Evolutionary conservation across 2,797 vertebrate genomes (phyloP), one percentile per base, ranked within the genome.

Genomic region (Cetoscarus ocellatus): DNA sequence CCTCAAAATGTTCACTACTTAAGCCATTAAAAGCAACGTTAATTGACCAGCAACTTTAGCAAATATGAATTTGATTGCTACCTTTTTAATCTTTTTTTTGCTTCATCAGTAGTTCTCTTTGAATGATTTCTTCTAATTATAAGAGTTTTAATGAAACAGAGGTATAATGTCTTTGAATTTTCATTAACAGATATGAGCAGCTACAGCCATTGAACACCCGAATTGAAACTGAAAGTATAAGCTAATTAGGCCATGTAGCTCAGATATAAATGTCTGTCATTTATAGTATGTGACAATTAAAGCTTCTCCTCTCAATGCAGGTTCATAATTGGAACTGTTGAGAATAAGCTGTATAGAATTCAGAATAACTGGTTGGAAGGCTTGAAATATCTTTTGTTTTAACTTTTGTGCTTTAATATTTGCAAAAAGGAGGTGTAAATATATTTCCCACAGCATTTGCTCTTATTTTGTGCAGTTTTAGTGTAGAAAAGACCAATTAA

Each of bases 101-200:
- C 10, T 42, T 44, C 11, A 45, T 17, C 27, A 1, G 11, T 12
- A 10, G 2, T 61, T 55, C 4, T 74, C 39, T 61, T 65, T 51
- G 27, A 48, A n/a, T 75, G 19, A 62, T 75, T 63, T 47, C 44
- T 36, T 55, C 7, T 43, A 39, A 60, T 67, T 56, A 45, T 13
- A 1, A 1, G 13, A 19, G 39, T 43, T 67, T 61, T 58, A 61
- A 39, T 61, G 0, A 62, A 70, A 63, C 27, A 70, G 36, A 77
- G 57, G 5, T 36, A 42, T 54, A 42, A 73, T 49, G 44, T 43
- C 60, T 43, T 56, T 50, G 9, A 39, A 50, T 65, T 64, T 50
- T 27, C 39, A 53, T 61, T 34, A 51, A 59, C 40, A 56, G 3
- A 57, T 38, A 68, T 63, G n/a, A 39, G 11, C 44, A 63, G 39